Conservation (phyloP, 2,113 vertebrate species). For the Podarcis muralis region DNA sequence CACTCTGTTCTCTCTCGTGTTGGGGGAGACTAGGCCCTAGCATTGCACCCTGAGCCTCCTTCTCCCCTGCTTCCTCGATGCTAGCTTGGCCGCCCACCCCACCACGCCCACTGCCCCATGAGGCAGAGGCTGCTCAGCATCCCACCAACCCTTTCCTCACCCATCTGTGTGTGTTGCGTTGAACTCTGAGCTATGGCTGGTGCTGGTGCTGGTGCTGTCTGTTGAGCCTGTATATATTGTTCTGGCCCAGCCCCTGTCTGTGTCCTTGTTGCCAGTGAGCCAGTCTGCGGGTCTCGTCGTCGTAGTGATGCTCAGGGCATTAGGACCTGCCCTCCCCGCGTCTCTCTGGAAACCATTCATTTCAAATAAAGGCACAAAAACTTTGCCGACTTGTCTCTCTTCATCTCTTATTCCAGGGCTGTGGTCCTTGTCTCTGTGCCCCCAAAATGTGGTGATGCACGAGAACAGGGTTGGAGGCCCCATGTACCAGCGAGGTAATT, state of each 20-base stretch:
- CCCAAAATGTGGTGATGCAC: neutral
- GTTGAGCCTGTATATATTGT: slow-evolving; percentile 74
- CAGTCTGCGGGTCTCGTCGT: slow-evolving; percentile 60
- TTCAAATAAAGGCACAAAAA: slow-evolving; percentile 73
- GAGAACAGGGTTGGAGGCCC: neutral
- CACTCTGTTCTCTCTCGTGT: too few species aligned
- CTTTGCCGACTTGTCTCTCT: neutral
- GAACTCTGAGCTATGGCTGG: slow-evolving; percentile 31
- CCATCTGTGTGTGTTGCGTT: slow-evolving; percentile 15
- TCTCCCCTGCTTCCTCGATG: neutral
- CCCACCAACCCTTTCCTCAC: neutral
- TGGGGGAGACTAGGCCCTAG: neutral
- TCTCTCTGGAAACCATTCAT: slow-evolving; percentile 73
- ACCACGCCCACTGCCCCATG: neutral
- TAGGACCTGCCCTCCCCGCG: slow-evolving; percentile 58
- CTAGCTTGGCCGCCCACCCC: neutral
- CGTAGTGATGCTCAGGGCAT: slow-evolving; percentile 57
- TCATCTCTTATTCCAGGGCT: neutral
- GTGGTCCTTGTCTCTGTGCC: neutral
- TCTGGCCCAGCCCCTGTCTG: slow-evolving; percentile 60
- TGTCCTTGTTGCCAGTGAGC: slow-evolving; percentile 71
- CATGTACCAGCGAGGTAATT: too few species aligned
- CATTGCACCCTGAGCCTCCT: neutral
- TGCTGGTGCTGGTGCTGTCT: slow-evolving; percentile 34
- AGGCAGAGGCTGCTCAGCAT: neutral